Evolutionary conservation across 2,797 vertebrate genomes (phyloP), one percentile per base, ranked within the genome.

Genomic region (Erpetoichthys calabaricus): DNA sequence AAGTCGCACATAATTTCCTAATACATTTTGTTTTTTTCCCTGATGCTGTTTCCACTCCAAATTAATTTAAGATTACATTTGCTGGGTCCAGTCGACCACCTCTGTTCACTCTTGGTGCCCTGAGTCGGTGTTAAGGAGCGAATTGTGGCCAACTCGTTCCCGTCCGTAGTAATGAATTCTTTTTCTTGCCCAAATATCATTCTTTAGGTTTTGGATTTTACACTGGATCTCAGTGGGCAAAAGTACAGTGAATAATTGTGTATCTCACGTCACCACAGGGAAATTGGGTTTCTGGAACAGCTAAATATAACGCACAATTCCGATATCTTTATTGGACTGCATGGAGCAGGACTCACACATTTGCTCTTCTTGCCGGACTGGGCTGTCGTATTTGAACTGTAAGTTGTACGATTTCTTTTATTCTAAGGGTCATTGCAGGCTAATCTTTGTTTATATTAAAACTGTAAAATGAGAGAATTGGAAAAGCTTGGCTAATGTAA

Each of bases 361-460:
- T 80, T 98, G 63, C 90, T 99, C 59, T 99, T 99, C 68, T 87
- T 98, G 25, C 94, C 95, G 1, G 93, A 98, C 83, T 98, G 96
- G 95, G 94, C 94, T 60, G 89, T 92, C 61, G 80, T 96, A 47
- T 97, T 98, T 65, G 96, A 99, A 72, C 81, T 98, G 96, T 99
- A 76, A 81, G 94, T 86, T n/a, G 9, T 7, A 5, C 3, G 9
- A 56, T 5, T 2, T 45, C 54, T 57, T 43, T 4, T 49, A 46
- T 49, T 51, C 5, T n/a, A 47, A 57, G 50, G 7, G 2, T 44
- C 47, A 58, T n/a, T n/a, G n/a, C n/a, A n/a, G 25, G 25, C 25
- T 25, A 25, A 25, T 25, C 25, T 25, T 25, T 1, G 25, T 25
- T 25, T 25, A 25, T 25, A 25, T 25, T 25, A 25, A 25, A 25